phyloP scores from a whole-genome alignment of 2,888 invertebrate species.

The Hemaris fuciformis region DNA sequence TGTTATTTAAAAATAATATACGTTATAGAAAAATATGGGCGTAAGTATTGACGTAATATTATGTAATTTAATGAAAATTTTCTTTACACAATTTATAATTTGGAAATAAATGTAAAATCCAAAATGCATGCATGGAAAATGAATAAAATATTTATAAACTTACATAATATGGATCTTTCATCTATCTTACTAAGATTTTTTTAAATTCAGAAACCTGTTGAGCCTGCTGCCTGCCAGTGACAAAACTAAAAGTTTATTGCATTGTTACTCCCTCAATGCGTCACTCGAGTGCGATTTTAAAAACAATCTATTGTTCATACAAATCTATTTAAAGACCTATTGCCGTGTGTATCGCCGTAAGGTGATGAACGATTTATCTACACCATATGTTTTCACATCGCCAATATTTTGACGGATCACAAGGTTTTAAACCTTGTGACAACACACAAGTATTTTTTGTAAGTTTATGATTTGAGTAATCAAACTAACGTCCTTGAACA shows the following conservation, averaged over 20 bases:
- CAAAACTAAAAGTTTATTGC: neutral
- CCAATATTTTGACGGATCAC: neutral
- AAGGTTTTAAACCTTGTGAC: too few relatives aligned
- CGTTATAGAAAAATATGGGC: too few relatives aligned
- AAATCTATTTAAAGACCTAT: neutral
- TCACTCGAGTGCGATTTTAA: neutral
- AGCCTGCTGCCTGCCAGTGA: neutral
- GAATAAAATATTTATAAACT: too few relatives aligned
- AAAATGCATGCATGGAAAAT: too few relatives aligned
- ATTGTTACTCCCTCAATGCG: neutral
- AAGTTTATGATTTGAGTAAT: neutral
- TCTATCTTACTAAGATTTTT: too few relatives aligned
- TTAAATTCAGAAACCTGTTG: too few relatives aligned
- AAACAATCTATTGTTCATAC: neutral
- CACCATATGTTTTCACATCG: neutral
- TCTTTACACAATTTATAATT: too few relatives aligned
- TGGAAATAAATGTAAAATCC: too few relatives aligned
- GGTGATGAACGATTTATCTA: neutral
- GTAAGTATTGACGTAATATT: too few relatives aligned
- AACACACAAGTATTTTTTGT: neutral
- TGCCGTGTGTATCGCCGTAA: neutral
- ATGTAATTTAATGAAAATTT: too few relatives aligned
- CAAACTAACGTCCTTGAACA: neutral
- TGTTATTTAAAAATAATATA: too few relatives aligned
- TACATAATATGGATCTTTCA: too few relatives aligned